phyloP scores from a whole-genome alignment of 2,888 invertebrate genomes.

The Augiades crinisus region DNA sequence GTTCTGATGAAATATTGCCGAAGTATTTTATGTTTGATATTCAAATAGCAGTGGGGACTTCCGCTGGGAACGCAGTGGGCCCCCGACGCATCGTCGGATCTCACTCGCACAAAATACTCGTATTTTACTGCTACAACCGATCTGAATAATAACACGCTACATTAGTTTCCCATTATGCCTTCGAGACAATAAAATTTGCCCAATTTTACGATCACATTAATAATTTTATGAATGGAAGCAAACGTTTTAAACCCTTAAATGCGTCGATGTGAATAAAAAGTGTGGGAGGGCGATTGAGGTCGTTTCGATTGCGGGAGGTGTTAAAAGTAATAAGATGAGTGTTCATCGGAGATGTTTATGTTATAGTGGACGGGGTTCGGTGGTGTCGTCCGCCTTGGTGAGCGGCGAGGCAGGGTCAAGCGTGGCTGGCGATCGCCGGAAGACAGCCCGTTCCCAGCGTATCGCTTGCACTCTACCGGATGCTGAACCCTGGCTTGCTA shows the following conservation, averaged over 20 bases:
- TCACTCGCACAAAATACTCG: slow-evolving; percentile 65
- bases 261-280: slow-evolving; percentile 70
- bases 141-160: slow-evolving; percentile 82
- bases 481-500: slow-evolving; percentile 47
- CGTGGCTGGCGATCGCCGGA: slow-evolving; percentile 54
- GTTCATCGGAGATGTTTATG: slow-evolving; percentile 39
- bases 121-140: slow-evolving; percentile 78
- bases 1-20: slow-evolving; percentile 73
- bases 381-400: slow-evolving; percentile 37
- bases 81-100: slow-evolving; percentile 44
- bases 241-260: slow-evolving; percentile 70
- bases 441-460: slow-evolving; percentile 73
- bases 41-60: slow-evolving; percentile 73
- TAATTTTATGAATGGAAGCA: slow-evolving; percentile 81
- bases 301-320: slow-evolving; percentile 56
- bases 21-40: slow-evolving; percentile 77
- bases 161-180: slow-evolving; percentile 81
- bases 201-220: slow-evolving; percentile 81
- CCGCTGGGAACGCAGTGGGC: slow-evolving; percentile 64
- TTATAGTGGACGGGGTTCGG: slow-evolving; percentile 36
- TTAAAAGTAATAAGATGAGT: slow-evolving; percentile 52
- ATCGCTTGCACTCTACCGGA: slow-evolving; percentile 76
- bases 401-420: slow-evolving; percentile 36
- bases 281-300: slow-evolving; percentile 60
- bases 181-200: slow-evolving; percentile 81